Percentiles rank a stretch among this genome's conserved stretches.
Evolutionary conservation across 2,113 vertebrate genomes (phyloP).

Genomic region (Leuciscus idus): DNA sequence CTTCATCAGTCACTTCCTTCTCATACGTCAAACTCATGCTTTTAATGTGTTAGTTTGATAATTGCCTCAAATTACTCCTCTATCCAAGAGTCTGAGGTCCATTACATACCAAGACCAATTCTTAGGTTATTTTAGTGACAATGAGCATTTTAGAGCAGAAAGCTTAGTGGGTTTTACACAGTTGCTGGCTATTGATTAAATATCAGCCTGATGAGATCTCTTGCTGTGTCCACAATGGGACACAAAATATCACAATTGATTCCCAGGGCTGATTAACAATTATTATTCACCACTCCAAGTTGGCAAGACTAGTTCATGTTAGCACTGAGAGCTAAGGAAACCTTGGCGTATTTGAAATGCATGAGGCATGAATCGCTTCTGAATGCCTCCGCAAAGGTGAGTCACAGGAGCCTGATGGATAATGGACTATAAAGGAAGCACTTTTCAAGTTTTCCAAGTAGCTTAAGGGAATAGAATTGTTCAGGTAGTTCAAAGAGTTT

Average conservation of each 20-base stretch:
- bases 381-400: neutral
- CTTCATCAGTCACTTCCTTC: neutral
- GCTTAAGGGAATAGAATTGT: neutral
- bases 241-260: neutral
- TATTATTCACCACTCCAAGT: neutral
- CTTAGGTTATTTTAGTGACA: neutral
- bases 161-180: conserved; percentile 22
- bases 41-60: conserved; percentile 27
- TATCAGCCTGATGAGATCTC: conserved; percentile 27
- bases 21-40: conserved; percentile 24
- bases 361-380: neutral
- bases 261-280: neutral
- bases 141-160: conserved; percentile 3
- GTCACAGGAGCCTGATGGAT: neutral
- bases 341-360: neutral
- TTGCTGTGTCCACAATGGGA: conserved; percentile 8
- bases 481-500: neutral
- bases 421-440: neutral
- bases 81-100: neutral
- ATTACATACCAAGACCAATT: neutral
- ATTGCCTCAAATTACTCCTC: conserved; percentile 6
- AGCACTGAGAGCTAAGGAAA: neutral
- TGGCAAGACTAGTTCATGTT: neutral
- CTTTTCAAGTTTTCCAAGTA: neutral
- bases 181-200: conserved; percentile 47